A percentile compares a stretch with the other conserved stretches of the same genome.
These are phyloP conservation scores for Dasypolia templi DNA, from an alignment of 2,888 invertebrate species.

Conservation along the genomic window DNA sequence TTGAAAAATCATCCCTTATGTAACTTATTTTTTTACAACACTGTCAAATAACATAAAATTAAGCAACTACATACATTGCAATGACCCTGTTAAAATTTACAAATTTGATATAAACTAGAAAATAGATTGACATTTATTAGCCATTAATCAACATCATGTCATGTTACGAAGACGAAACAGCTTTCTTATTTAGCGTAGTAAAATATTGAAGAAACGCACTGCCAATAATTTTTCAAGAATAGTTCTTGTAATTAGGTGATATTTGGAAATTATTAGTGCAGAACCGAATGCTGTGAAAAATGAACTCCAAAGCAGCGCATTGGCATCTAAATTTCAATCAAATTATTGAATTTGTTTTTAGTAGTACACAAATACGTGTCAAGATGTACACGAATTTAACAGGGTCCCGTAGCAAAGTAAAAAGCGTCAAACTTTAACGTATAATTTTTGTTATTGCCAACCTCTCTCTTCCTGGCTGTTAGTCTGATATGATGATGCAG, in stretches of 20 bases:
- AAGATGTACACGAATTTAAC: slow-evolving; percentile 22
- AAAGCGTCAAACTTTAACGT: slow-evolving; percentile 19
- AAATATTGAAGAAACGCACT: slow-evolving; percentile 30
- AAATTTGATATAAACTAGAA: slow-evolving; percentile 49
- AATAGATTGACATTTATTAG: slow-evolving; percentile 58
- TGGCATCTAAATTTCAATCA: slow-evolving; percentile 6
- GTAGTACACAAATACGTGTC: not conserved
- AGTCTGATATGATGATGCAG: slow-evolving; percentile 53
- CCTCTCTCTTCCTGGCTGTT: slow-evolving; percentile 57
- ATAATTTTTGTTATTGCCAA: slow-evolving; percentile 51
- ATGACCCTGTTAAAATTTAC: slow-evolving; percentile 53
- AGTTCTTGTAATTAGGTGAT: slow-evolving; percentile 35
- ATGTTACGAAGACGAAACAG: slow-evolving; percentile 47
- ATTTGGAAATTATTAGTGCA: slow-evolving; percentile 30
- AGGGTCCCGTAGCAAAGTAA: slow-evolving; percentile 30
- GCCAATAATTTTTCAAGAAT: slow-evolving; percentile 37
- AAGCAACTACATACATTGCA: slow-evolving; percentile 46
- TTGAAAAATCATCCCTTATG: too few relatives aligned
- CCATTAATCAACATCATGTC: slow-evolving; percentile 42
- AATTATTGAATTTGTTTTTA: not conserved
- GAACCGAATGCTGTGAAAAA: slow-evolving; percentile 14
- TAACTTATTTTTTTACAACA: slow-evolving; percentile 27
- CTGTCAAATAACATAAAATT: slow-evolving; percentile 44
- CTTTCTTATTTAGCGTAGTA: slow-evolving; percentile 44
- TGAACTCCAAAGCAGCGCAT: not conserved